Base-by-base conservation (phyloP, 2,888 invertebrate genomes). In the Deilephila elpenor region DNA sequence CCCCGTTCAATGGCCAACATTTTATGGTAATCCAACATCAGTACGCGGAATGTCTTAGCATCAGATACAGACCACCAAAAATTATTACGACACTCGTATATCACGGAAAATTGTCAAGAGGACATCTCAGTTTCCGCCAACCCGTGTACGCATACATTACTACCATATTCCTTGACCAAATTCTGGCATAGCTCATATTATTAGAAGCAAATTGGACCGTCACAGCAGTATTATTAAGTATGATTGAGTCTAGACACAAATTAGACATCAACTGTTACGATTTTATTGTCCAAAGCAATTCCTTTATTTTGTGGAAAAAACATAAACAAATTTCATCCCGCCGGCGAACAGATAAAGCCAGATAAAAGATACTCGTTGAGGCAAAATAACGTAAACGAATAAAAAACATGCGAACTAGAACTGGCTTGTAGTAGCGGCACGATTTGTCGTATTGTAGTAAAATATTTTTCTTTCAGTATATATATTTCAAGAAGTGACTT, bases 271-370 rank as follows among this genome's bases (percentile, higher is more conserved):
- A 83, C 75, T 84, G 87, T 87, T 85, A 87, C 83, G 82, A 80
- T 83, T 83, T 82, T 83, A 83, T 77, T 82, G 80, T 81, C 79
- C 81, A 67, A 80, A 82, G 78, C 77, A 76, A 81, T 82, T 80
- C 79, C 76, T 75, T 79, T 81, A 79, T 82, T 79, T 75, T 76
- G 73, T 75, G 78, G 74, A 79, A 78, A 82, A 85, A 84, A 84
- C 84, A 86, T 86, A 86, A 86, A 89, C 81, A 83, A 80, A 84
- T 81, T 82, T 84, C 81, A 84, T 87, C 83, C 75, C 83, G 76
- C 74, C 74, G 79, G 78, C 79, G 79, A 76, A 78, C 80, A 84
- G 83, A 84, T 84, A 85, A 84, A 85, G 83, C 74, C 72, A 72
- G 75, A 78, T 75, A 75, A 67, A 71, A 71, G 76, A 79, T 80